phyloP scores from a whole-genome alignment of 1,140 invertebrate species.

The Camponotus floridanus region DNA sequence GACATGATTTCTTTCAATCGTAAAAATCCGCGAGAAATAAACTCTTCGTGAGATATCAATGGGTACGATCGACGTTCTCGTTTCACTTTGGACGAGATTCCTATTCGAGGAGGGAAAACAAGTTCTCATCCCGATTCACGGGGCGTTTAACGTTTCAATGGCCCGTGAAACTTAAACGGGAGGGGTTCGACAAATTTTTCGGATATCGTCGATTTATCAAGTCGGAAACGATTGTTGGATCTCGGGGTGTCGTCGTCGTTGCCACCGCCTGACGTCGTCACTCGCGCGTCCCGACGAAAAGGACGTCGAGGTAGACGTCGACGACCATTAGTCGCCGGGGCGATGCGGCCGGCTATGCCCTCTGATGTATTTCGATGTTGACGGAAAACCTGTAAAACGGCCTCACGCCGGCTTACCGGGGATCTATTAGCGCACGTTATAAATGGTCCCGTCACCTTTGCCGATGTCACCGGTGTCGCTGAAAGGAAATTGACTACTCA shows the following conservation, averaged over 20 bases:
- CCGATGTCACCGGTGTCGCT: constrained; percentile 80
- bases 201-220: constrained; percentile 81
- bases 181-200: constrained; percentile 81
- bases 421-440: constrained; percentile 83
- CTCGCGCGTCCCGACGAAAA: constrained; percentile 67
- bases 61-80: not conserved
- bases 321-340: constrained; percentile 80
- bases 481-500: constrained; percentile 84
- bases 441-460: constrained; percentile 82
- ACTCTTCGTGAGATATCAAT: not conserved
- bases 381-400: constrained; percentile 84
- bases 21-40: not conserved
- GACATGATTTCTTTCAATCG: not conserved
- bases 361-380: constrained; percentile 82
- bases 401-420: constrained; percentile 73
- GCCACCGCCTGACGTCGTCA: constrained; percentile 61
- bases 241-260: constrained; percentile 68
- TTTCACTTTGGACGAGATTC: constrained; percentile 6
- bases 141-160: constrained; percentile 67
- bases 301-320: constrained; percentile 69
- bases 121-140: constrained; percentile 34
- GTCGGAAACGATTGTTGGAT: constrained; percentile 77
- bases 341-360: constrained; percentile 67
- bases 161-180: constrained; percentile 59
- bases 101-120: constrained; percentile 31